A percentile compares a stretch with the other conserved stretches of the same genome.
Conservation (phyloP, 2,113 vertebrate genomes). For the Oryzias javanicus region DNA sequence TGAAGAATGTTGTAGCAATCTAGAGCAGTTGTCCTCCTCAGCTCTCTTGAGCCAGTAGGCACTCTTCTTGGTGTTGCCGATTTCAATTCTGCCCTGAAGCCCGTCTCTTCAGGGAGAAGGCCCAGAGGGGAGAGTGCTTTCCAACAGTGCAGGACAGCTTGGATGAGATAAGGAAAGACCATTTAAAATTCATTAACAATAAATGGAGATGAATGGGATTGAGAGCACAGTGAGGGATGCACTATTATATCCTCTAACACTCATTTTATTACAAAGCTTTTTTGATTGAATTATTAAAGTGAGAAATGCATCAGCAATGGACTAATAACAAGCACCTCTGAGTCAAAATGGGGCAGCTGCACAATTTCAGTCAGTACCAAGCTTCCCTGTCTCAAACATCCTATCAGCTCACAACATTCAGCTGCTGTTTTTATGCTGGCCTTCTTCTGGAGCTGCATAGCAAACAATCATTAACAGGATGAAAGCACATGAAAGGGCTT, state of each 20-base stretch:
- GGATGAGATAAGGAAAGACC: slow-evolving; percentile 34
- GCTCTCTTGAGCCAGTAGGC: slow-evolving; percentile 24
- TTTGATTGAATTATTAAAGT: not conserved
- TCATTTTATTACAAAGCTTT: not conserved
- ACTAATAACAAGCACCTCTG: not conserved
- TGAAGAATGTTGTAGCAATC: slow-evolving; percentile 34
- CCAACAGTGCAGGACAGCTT: slow-evolving; percentile 9
- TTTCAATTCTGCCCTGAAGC: slow-evolving; percentile 28
- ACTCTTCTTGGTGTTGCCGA: slow-evolving; percentile 26
- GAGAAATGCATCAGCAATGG: not conserved
- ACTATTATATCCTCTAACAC: slow-evolving; percentile 5
- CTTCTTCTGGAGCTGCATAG: slow-evolving; percentile 42
- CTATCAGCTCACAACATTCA: slow-evolving; percentile 50
- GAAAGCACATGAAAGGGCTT: slow-evolving; percentile 56
- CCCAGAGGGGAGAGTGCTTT: slow-evolving; percentile 18
- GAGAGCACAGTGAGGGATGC: not conserved
- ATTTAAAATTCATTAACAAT: slow-evolving; percentile 19
- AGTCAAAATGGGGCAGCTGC: not conserved
- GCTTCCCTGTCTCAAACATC: not conserved
- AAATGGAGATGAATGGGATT: slow-evolving; percentile 1
- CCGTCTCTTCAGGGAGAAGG: slow-evolving; percentile 22
- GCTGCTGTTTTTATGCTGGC: slow-evolving; percentile 33
- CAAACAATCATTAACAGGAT: slow-evolving; percentile 63
- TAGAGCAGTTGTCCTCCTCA: slow-evolving; percentile 29
- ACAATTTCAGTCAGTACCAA: not conserved